These are phyloP conservation scores for Bothrops jararaca DNA, from an alignment of 2,113 vertebrate species.

Conservation along the genomic window DNA sequence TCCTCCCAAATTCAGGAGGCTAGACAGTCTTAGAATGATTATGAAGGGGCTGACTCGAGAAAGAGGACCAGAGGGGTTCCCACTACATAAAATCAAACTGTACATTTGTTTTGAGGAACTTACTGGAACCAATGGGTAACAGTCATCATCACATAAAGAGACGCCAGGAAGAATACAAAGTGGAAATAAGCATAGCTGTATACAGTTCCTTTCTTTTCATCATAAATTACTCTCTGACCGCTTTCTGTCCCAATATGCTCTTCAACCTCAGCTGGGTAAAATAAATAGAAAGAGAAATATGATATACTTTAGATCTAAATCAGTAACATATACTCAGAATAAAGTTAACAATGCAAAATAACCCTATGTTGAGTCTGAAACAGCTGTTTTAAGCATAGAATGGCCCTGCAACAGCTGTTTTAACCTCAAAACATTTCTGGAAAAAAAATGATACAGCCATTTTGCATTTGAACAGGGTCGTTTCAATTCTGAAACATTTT, in stretches of 20 bases:
- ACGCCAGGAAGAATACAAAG: conserved; percentile 92
- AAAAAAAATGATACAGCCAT: not conserved
- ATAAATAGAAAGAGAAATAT: conserved; percentile 24
- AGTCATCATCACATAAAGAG: conserved; percentile 98
- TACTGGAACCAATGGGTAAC: conserved; percentile 98
- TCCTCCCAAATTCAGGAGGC: not conserved
- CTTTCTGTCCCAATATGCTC: conserved; percentile 66
- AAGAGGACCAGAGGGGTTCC: not conserved
- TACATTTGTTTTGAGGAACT: conserved; percentile 53
- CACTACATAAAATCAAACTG: rapidly evolving
- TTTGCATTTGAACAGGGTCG: not conserved
- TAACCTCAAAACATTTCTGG: not conserved
- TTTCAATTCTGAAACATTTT: not conserved
- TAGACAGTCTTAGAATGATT: not conserved
- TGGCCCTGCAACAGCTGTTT: not conserved
- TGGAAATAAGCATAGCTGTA: conserved; percentile 96
- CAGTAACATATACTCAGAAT: not conserved
- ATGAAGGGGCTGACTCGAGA: not conserved
- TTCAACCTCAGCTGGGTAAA: conserved; percentile 70
- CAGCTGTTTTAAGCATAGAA: not conserved
- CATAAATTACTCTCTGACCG: conserved; percentile 84
- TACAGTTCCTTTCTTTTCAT: conserved; percentile 83
- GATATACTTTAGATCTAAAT: not conserved
- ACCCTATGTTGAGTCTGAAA: not conserved
- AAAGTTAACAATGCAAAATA: not conserved